Evolutionary conservation across 92 coral and sea anemone species (phyloP).

Genomic region (Epizoanthus ramosus): DNA sequence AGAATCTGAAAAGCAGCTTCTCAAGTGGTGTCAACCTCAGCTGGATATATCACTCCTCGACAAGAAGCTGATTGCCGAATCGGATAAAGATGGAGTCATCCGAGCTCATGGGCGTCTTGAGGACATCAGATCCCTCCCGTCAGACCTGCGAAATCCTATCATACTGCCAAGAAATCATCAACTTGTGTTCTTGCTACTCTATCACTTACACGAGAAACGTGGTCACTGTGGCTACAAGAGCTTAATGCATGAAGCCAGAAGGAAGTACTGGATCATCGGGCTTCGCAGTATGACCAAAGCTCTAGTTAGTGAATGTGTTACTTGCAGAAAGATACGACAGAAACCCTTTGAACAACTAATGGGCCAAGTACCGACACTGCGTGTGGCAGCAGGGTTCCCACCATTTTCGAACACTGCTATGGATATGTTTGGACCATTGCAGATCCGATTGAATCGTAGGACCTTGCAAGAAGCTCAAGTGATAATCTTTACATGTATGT

Average conservation of each 20-base stretch:
- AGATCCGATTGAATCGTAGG: slow-evolving; percentile 59
- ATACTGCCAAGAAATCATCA: slow-evolving; percentile 62
- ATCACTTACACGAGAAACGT: slow-evolving; percentile 51
- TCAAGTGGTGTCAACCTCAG: slow-evolving; percentile 61
- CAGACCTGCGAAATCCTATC: slow-evolving; percentile 54
- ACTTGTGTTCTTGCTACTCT: slow-evolving; percentile 44
- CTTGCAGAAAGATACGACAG: slow-evolving; percentile 47
- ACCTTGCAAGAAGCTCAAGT: slow-evolving; percentile 63
- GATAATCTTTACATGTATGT: slow-evolving; percentile 55
- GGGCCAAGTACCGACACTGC: slow-evolving; percentile 67
- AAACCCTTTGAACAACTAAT: slow-evolving; percentile 58
- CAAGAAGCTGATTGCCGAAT: slow-evolving; percentile 45
- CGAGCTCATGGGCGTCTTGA: slow-evolving; percentile 68
- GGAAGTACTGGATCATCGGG: slow-evolving; percentile 58
- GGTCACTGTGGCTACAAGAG: slow-evolving; percentile 54
- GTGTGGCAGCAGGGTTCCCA: slow-evolving; percentile 51
- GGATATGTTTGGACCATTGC: slow-evolving; percentile 68
- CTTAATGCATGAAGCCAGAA: slow-evolving; percentile 44
- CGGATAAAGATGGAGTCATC: slow-evolving; percentile 51
- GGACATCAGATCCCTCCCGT: slow-evolving; percentile 53
- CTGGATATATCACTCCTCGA: slow-evolving; percentile 43
- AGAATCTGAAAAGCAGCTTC: slow-evolving; percentile 45
- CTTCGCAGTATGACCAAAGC: slow-evolving; percentile 33
- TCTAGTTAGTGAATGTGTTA: slow-evolving; percentile 41
- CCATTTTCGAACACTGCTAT: slow-evolving; percentile 61